Evolutionary conservation across 2,888 invertebrate species (phyloP).

Genomic region (Rotaria sp.): DNA sequence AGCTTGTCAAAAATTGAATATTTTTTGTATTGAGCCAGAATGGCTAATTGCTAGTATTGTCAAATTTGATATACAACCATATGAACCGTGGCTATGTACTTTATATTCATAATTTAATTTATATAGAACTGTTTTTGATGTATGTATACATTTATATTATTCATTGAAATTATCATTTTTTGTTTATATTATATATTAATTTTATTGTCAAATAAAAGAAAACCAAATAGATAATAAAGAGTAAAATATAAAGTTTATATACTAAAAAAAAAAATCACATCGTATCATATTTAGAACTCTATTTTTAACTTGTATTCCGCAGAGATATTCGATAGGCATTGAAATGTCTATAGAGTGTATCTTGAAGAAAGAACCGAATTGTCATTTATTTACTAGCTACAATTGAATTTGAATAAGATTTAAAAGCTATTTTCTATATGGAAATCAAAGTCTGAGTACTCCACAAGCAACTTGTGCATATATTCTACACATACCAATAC

Average conservation of each 20-base stretch:
- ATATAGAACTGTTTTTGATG: neutral
- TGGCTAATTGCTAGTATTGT: neutral
- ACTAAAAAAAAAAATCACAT: no score
- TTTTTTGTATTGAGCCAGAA: slow-evolving; percentile 3
- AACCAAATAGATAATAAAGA: neutral
- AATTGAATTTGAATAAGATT: no score
- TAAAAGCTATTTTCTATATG: no score
- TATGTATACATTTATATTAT: neutral
- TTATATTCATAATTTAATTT: neutral
- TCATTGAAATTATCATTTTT: slow-evolving; percentile 1
- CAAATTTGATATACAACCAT: slow-evolving; percentile 8
- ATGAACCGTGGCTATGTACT: neutral
- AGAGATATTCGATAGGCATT: no score
- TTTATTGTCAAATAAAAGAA: neutral
- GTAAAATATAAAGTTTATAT: neutral
- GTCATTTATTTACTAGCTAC: no score
- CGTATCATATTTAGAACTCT: no score
- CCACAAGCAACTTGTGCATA: no score
- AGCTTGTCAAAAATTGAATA: slow-evolving; percentile 2
- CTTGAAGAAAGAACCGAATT: no score
- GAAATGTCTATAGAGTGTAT: no score
- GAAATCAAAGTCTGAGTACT: no score
- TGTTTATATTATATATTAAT: slow-evolving; percentile 10
- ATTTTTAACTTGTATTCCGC: no score
- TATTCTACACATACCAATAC: no score